Conservation (phyloP, 2,113 vertebrate species). For the Phyllostomus hastatus region DNA sequence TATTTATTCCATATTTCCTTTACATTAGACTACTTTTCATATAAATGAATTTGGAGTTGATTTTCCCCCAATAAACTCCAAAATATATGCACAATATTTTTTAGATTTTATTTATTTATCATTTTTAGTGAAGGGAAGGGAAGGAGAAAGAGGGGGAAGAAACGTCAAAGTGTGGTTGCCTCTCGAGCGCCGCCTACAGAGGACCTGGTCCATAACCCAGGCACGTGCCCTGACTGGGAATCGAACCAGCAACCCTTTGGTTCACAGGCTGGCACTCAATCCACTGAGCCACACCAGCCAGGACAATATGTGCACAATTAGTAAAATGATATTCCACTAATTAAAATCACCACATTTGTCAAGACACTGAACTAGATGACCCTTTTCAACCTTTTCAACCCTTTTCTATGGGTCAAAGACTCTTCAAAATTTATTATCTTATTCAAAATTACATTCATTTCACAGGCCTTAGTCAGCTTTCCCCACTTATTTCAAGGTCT, state of each 20-base stretch:
- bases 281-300: too few species aligned
- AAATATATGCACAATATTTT: not conserved
- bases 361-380: not conserved
- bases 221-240: too few species aligned
- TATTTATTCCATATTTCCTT: not conserved
- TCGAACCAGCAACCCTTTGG: too few species aligned
- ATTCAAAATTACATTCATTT: not conserved
- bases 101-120: too few species aligned
- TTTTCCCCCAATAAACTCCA: not conserved
- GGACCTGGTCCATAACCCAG: too few species aligned
- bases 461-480: not conserved
- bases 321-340: conserved; percentile 26
- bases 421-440: conserved; percentile 5
- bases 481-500: not conserved
- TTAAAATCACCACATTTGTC: not conserved
- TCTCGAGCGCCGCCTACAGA: too few species aligned
- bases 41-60: not conserved
- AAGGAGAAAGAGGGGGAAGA: too few species aligned
- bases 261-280: too few species aligned
- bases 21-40: not conserved
- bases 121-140: too few species aligned
- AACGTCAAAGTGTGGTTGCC: too few species aligned
- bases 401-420: not conserved
- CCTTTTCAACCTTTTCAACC: conserved; percentile 24
- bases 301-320: not conserved